Evolutionary conservation across 2,797 vertebrate genomes (phyloP).

Genomic region (Tragelaphus oryx): DNA sequence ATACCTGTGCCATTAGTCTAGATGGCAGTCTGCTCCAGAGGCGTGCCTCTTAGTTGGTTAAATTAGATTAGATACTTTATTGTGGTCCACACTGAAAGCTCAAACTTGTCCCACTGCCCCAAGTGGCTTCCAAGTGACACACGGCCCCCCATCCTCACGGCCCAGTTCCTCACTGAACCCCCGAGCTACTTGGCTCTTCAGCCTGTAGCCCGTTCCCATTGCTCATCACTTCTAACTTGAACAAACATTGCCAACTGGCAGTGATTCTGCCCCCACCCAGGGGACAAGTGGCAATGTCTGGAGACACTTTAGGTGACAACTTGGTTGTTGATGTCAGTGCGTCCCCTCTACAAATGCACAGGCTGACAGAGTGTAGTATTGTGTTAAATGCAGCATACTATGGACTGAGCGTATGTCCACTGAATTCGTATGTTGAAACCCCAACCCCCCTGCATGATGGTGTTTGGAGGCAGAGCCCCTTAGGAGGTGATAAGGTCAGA

Average conservation of each 20-base stretch:
- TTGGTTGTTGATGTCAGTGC: not conserved
- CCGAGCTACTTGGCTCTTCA: accelerated
- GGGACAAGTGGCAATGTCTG: not conserved
- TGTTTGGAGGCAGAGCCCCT: not conserved
- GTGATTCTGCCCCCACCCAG: not conserved
- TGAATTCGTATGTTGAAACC: not conserved
- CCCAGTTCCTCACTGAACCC: accelerated
- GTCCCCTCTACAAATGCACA: not conserved
- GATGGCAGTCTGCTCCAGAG: no score
- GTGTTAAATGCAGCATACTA: not conserved
- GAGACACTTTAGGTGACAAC: not conserved
- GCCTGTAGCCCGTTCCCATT: accelerated
- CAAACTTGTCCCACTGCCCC: not conserved
- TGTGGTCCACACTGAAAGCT: not conserved
- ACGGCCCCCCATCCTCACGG: not conserved
- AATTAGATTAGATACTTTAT: not conserved
- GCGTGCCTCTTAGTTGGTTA: accelerated
- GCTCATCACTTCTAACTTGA: not conserved
- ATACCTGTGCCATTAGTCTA: no score
- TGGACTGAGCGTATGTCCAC: not conserved
- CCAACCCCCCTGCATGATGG: not conserved
- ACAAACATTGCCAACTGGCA: accelerated
- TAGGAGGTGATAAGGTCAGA: not conserved
- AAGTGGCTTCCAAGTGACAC: not conserved
- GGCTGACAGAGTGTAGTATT: no score